phyloP scores from a whole-genome alignment of 2,113 vertebrate species.

The Xiphorhynchus elegans region DNA sequence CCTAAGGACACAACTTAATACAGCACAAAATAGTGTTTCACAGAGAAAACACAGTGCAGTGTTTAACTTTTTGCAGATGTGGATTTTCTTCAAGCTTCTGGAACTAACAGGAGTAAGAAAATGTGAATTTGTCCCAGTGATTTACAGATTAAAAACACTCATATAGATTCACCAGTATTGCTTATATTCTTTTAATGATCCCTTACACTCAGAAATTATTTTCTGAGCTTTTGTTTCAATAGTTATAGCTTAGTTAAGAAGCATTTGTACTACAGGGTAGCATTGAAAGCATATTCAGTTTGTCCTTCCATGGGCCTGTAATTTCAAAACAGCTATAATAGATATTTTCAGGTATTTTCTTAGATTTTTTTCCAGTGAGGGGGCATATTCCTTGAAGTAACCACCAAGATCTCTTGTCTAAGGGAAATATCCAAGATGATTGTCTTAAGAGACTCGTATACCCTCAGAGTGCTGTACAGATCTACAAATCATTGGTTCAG shows the following conservation, averaged over 20 bases:
- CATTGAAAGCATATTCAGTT: not conserved
- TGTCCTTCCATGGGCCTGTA: not conserved
- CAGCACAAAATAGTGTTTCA: not conserved
- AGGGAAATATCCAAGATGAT: not conserved
- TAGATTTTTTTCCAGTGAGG: not conserved
- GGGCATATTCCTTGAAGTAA: not conserved
- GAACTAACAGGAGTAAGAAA: not conserved
- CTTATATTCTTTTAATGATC: not conserved
- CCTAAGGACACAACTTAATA: constrained; percentile 1
- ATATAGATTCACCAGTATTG: not conserved
- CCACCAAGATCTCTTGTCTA: not conserved
- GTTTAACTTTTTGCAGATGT: not conserved
- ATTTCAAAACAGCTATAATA: not conserved
- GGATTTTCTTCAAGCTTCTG: not conserved
- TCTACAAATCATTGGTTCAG: not conserved
- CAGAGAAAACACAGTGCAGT: not conserved
- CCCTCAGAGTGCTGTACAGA: not conserved
- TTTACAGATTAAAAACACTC: not conserved
- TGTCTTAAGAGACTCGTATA: not conserved
- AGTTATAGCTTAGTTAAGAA: not conserved
- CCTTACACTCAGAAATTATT: not conserved
- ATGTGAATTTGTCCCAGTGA: not conserved
- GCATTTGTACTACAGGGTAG: not conserved
- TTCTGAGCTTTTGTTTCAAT: not conserved
- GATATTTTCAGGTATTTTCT: not conserved